Evolutionary conservation across 2,113 vertebrate genomes (phyloP).

Genomic region (Rhinogobius similis): DNA sequence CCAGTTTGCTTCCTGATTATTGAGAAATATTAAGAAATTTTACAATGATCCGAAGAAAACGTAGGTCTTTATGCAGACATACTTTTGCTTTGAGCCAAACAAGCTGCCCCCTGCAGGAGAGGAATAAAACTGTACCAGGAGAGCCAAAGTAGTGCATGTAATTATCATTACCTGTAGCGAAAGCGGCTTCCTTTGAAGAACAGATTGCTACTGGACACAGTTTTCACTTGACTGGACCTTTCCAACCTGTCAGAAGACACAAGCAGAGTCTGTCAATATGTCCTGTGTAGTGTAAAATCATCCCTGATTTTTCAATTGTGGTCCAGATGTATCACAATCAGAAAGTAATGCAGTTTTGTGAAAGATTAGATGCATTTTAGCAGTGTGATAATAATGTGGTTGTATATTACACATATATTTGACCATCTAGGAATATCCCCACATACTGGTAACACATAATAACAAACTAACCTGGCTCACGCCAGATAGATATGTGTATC

Average conservation of each 20-base stretch:
- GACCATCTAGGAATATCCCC: neutral
- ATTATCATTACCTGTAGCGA: constrained; percentile 88
- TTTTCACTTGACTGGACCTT: constrained; percentile 96
- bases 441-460: neutral
- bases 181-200: constrained; percentile 99
- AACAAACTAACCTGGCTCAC: too few relatives aligned
- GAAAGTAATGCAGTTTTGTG: neutral
- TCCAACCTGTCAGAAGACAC: constrained; percentile 81
- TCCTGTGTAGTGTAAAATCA: neutral
- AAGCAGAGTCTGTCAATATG: neutral
- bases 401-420: neutral
- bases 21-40: too few relatives aligned
- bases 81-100: too few relatives aligned
- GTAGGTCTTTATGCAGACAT: too few relatives aligned
- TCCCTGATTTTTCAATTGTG: neutral
- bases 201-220: constrained; percentile 96
- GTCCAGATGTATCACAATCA: neutral
- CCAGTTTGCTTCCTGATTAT: too few relatives aligned
- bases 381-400: neutral
- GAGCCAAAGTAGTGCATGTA: neutral
- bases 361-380: neutral
- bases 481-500: too few relatives aligned
- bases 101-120: too few relatives aligned
- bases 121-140: neutral
- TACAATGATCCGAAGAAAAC: too few relatives aligned